Base-by-base conservation (phyloP, 2,888 invertebrate species). In the Linyphia triangularis region DNA sequence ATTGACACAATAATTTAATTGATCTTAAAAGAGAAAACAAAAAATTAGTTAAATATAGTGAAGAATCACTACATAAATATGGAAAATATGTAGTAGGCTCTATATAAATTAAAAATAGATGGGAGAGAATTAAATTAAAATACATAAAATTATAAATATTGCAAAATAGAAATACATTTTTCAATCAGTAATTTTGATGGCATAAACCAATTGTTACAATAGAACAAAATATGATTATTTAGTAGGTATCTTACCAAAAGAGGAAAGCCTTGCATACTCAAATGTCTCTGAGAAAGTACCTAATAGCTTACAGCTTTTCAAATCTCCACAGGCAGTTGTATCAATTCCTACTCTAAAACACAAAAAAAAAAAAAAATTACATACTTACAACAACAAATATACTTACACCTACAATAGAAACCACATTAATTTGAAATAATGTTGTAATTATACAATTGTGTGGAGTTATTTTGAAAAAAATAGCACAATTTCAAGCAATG, bases 1-100 rank as follows among this genome's bases (percentile, higher is more conserved):
- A 92, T 99, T 98, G 85, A 98, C 95, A 91, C 96, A 96, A 92
- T 97, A 94, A n/a, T 97, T 97, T 92, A 98, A 94, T 92, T 96
- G 95, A 92, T 98, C 97, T 90, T 95, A 93, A 61, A 13, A 33
- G 33, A 24, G 22, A 40, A 65, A 61, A 59, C n/a, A 77, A 24
- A 37, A 3, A 33, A 10, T 51, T 16, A n/a, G 51, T n/a, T 16
- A 7, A 51, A 51, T 51, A n/a, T n/a, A n/a, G n/a, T n/a, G n/a
- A n/a, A n/a, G n/a, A n/a, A n/a, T n/a, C n/a, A n/a, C n/a, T n/a
- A n/a, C n/a, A n/a, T n/a, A n/a, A n/a, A n/a, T n/a, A n/a, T n/a
- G n/a, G n/a, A n/a, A n/a, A n/a, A n/a, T n/a, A n/a, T n/a, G n/a
- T n/a, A n/a, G n/a, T n/a, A n/a, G n/a, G n/a, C n/a, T n/a, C n/a